These are phyloP conservation scores for Meteorus cinctellus DNA, from an alignment of 2,888 invertebrate genomes.

Conservation along the genomic window DNA sequence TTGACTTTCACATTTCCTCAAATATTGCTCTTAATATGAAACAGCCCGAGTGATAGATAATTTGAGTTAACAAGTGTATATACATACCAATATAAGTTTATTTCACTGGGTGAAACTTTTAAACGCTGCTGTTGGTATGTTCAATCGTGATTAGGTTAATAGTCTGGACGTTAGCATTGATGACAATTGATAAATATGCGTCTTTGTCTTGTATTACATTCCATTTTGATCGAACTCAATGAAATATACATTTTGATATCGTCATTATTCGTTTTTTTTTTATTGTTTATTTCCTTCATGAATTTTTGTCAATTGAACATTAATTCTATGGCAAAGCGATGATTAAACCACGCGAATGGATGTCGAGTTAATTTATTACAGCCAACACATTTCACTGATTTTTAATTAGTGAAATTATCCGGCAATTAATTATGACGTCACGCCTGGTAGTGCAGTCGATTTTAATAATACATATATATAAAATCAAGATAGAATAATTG, in stretches of 20 bases:
- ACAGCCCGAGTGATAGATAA: no score
- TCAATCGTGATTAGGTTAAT: conserved; percentile 25
- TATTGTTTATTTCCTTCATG: not conserved
- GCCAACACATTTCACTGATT: not conserved
- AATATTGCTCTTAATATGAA: no score
- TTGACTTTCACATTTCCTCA: no score
- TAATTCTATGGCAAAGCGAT: not conserved
- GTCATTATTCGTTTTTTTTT: not conserved
- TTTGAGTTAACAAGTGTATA: no score
- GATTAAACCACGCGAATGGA: not conserved
- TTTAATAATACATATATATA: not conserved
- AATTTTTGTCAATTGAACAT: not conserved
- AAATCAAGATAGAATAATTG: not conserved
- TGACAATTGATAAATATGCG: conserved; percentile 7
- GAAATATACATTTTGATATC: conserved; percentile 3
- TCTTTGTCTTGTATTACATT: not conserved
- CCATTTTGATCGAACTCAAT: conserved; percentile 11
- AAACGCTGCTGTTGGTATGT: not conserved
- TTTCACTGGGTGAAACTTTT: no score
- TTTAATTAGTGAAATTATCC: not conserved
- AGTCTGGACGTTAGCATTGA: not conserved
- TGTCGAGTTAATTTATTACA: not conserved
- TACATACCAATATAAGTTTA: no score
- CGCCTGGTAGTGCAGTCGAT: not conserved
- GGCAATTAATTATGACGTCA: not conserved